These are phyloP conservation scores for Gastrophysa polygoni DNA, from an alignment of 2,888 invertebrate genomes.

Conservation along the genomic window DNA sequence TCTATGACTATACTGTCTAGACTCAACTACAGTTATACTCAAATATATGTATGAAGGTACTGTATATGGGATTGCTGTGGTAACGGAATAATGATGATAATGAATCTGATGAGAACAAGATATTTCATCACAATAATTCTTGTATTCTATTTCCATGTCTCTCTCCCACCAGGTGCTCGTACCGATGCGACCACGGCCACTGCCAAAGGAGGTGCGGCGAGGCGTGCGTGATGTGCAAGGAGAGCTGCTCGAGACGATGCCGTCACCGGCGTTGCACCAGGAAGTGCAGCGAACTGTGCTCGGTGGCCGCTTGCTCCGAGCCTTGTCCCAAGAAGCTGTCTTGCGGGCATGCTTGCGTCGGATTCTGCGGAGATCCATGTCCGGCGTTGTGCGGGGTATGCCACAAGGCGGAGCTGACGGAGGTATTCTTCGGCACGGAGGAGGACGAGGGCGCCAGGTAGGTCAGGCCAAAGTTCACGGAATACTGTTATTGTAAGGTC, in stretches of 20 bases:
- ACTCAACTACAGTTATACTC: no score
- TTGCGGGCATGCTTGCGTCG: slow-evolving; percentile 1
- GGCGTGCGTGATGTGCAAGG: slow-evolving; percentile 52
- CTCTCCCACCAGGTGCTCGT: slow-evolving; percentile 42
- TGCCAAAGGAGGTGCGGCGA: slow-evolving; percentile 61
- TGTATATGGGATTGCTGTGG: no score
- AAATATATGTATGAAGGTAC: no score
- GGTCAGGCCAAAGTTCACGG: no score
- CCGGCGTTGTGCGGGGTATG: slow-evolving; percentile 36
- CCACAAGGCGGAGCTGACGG: slow-evolving; percentile 29
- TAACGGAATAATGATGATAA: no score
- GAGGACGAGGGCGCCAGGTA: slow-evolving; percentile 34
- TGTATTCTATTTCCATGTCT: no score
- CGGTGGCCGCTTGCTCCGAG: background rate
- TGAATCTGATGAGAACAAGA: no score
- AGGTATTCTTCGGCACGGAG: slow-evolving; percentile 36
- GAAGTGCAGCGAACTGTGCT: background rate
- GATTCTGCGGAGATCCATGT: slow-evolving; percentile 24
- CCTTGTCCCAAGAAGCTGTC: background rate
- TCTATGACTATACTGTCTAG: no score
- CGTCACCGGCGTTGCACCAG: background rate
- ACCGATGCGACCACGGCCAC: slow-evolving; percentile 59
- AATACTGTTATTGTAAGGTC: no score
- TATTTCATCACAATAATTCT: no score
- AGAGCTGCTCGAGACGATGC: background rate